Conservation (phyloP, 2,113 vertebrate genomes). For the Syngnathoides biaculeatus region DNA sequence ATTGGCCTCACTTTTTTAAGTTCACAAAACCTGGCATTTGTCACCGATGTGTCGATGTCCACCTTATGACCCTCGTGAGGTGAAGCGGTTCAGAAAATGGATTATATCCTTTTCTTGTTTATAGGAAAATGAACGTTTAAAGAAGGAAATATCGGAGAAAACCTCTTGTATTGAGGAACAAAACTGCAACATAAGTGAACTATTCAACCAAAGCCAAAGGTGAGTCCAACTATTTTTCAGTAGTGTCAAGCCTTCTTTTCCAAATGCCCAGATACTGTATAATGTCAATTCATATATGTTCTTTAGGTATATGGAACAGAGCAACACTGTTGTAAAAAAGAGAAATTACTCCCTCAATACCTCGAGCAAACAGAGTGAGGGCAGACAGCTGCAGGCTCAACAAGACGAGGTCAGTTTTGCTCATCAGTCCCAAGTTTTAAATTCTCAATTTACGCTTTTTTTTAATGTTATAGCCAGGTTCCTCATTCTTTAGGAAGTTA, state of each 20-base stretch:
- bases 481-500: background rate
- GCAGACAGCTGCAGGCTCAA: slow-evolving; percentile 88
- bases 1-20: too few species aligned
- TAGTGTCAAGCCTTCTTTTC: background rate
- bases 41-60: background rate
- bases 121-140: slow-evolving; percentile 95
- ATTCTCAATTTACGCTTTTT: background rate
- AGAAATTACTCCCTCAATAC: slow-evolving; percentile 87
- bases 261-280: background rate
- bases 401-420: slow-evolving; percentile 87
- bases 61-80: background rate
- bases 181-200: slow-evolving; percentile 90
- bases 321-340: slow-evolving; percentile 87
- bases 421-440: background rate
- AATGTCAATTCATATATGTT: slow-evolving; percentile 1
- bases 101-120: slow-evolving; percentile 28
- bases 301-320: slow-evolving; percentile 88
- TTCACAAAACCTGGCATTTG: background rate
- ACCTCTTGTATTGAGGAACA: slow-evolving; percentile 92
- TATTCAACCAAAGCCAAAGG: slow-evolving; percentile 95
- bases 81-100: too few species aligned
- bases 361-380: slow-evolving; percentile 84
- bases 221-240: slow-evolving; percentile 53
- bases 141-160: slow-evolving; percentile 95
- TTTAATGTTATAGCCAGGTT: background rate